Base-by-base conservation (phyloP, 2,797 vertebrate species). In the Huso huso region DNA sequence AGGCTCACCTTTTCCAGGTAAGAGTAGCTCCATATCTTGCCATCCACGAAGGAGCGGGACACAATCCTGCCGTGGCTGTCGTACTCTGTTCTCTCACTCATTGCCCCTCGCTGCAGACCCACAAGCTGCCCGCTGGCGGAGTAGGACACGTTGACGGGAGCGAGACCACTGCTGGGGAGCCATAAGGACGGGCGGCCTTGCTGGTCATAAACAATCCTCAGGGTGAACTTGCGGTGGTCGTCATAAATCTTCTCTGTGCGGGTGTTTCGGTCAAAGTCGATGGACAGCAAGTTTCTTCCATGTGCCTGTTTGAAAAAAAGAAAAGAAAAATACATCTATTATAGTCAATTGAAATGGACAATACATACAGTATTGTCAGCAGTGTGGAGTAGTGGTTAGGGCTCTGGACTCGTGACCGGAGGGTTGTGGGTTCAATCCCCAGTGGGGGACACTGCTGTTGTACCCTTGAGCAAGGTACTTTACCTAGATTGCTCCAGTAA, bases 211-310 rank as follows among this genome's bases (percentile, higher is more conserved):
- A 98, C 97, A 82, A 99, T 99, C 77, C 95, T 90, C 71, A 99
- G 84, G 0, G 94, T 97, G 78, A 99, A 99, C 74, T 99, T 99
- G 8, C 97, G 89, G 84, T 99, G 97, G 70, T 99, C 97, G 0
- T 99, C 97, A 1, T 99, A 99, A 77, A 99, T 97, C 88, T 99
- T 99, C 79, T 99, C 97, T 0, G 97, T 99, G 63, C 95, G 93
- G 0, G 96, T 98, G 83, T 99, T 98, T 52, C 96, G 89, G 84
- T 99, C 96, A 6, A 98, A 99, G 80, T 99, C 97, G 0, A 99
- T 98, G 69, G 96, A 99, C 61, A 99, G 85, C 52, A 99, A 84
- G 72, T 99, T 99, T 75, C 97, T 90, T 1, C 97, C 96, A 0
- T 99, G 96, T 69, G 98, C 96, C 97, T 99, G 63, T 3, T 49